A percentile compares a stretch with the other conserved stretches of the same genome.
Conservation (phyloP, 2,797 vertebrate genomes). For the Eremophila alpestris region DNA sequence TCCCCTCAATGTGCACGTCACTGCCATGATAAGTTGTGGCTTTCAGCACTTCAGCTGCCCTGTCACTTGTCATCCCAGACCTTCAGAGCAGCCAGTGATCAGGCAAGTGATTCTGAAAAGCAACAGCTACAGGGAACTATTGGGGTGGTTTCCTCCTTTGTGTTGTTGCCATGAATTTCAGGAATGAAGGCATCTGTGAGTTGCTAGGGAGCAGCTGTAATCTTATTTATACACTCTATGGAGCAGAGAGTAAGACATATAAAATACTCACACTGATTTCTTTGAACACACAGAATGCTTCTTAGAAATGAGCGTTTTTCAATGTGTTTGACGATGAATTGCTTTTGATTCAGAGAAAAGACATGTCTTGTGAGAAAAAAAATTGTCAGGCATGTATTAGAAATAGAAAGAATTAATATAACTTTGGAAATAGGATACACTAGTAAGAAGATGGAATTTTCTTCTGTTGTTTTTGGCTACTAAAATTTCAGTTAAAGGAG, state of each 20-base stretch:
- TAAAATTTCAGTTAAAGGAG: not conserved
- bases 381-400: not conserved
- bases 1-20: not conserved
- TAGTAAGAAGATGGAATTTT: not conserved
- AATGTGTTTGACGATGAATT: not conserved
- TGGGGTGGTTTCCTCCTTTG: not conserved
- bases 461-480: not conserved
- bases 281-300: not conserved
- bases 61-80: not conserved
- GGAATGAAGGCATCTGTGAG: slow-evolving; percentile 37
- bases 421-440: not conserved
- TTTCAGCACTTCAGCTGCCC: not conserved
- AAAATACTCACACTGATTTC: not conserved
- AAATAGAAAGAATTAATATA: not conserved
- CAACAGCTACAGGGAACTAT: not conserved
- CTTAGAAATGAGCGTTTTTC: not conserved
- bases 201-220: slow-evolving; percentile 44
- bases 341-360: not conserved
- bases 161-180: slow-evolving; percentile 47
- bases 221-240: not conserved
- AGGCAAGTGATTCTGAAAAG: not conserved
- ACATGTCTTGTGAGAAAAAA: not conserved
- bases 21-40: not conserved
- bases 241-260: not conserved
- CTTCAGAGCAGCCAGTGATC: not conserved